Conservation (phyloP, 2,797 vertebrate genomes). For the Serranus cabrilla region DNA sequence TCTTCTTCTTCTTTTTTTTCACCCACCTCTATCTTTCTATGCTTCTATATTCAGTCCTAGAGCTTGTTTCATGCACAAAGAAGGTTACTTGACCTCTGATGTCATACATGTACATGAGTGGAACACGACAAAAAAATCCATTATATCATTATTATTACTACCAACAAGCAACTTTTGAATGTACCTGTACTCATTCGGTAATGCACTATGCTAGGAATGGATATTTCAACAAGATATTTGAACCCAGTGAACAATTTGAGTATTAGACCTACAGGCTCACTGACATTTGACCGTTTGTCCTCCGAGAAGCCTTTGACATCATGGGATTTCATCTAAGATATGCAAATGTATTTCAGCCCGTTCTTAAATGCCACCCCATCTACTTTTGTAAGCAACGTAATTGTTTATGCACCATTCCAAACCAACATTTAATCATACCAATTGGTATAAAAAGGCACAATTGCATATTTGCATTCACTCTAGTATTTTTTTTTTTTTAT, state of each 20-base stretch:
- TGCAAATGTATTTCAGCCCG: slow-evolving; percentile 84
- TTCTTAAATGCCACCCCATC: slow-evolving; percentile 85
- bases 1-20: not conserved
- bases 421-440: slow-evolving; percentile 93
- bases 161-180: slow-evolving; percentile 80
- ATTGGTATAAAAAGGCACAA: slow-evolving; percentile 99
- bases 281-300: slow-evolving; percentile 90
- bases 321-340: slow-evolving; percentile 86
- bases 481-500: slow-evolving; percentile 68
- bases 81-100: slow-evolving; percentile 75
- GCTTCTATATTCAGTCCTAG: slow-evolving; percentile 68
- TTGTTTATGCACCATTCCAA: slow-evolving; percentile 88
- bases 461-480: slow-evolving; percentile 99
- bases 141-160: slow-evolving; percentile 77
- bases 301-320: slow-evolving; percentile 90
- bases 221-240: slow-evolving; percentile 69
- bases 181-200: slow-evolving; percentile 71
- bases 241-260: slow-evolving; percentile 64
- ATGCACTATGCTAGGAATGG: slow-evolving; percentile 79
- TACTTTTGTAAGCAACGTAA: slow-evolving; percentile 87
- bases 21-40: slow-evolving; percentile 35
- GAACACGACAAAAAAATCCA: slow-evolving; percentile 73
- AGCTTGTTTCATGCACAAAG: slow-evolving; percentile 78
- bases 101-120: slow-evolving; percentile 75
- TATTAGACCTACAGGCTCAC: slow-evolving; percentile 60